Evolutionary conservation across 1,140 invertebrate genomes (phyloP), one percentile per base, ranked within the genome.

Genomic region (Zaprionus ghesquierei): DNA sequence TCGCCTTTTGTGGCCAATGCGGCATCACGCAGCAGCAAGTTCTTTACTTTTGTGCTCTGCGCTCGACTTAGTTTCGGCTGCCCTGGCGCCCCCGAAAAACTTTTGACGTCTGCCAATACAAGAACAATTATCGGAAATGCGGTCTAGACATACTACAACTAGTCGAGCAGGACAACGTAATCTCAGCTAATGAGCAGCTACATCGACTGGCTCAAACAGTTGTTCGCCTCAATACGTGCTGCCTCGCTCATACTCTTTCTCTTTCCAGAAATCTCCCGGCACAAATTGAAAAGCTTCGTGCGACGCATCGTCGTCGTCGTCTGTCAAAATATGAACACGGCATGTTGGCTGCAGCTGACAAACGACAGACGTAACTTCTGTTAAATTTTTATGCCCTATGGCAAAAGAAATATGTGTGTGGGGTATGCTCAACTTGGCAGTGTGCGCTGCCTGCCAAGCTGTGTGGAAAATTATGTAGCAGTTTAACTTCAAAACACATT

Each of bases 141-240:
- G 82, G 82, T 89, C 79, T 89, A 89, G 82, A 82, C 84, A 64
- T n/a, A n/a, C n/a, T n/a, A n/a, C n/a, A n/a, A n/a, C n/a, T n/a
- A 35, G 23, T 55, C 29, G 9, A 38, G 18, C 44, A 31, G 31
- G 31, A 62, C 63, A 68, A 63, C 53, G 44, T 87, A 89, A 82
- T 79, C 84, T 66, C 72, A 63, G 69, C 79, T 87, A 89, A 87
- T 89, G 84, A 89, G 84, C 82, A 81, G 72, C 72, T 84, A 41
- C 35, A 41, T 33, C 58, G 29, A 61, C 44, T 25, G 44, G 18
- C 58, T 33, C 44, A 61, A 50, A 27, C 29, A 41, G n/a, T 41
- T 13, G 33, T 13, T n/a, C 33, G 25, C 59, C 10, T 15, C n/a
- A 18, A 6, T 44, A 44, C 18, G 38, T 44, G 18, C 41, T 22